Evolutionary conservation across 1,140 invertebrate species (phyloP).

Genomic region (Platyscapa corneri): DNA sequence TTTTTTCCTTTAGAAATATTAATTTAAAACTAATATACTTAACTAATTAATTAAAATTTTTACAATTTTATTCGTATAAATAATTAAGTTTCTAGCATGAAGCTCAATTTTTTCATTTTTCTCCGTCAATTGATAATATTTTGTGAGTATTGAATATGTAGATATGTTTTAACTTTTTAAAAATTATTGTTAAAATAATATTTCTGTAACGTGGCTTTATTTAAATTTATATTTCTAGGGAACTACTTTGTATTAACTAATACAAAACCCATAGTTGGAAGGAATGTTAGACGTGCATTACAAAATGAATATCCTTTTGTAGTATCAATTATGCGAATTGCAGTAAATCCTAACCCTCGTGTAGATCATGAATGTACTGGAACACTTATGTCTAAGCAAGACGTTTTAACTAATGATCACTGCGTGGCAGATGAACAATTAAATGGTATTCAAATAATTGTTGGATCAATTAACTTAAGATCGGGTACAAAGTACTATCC

Average conservation of each 20-base stretch:
- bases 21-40: no score
- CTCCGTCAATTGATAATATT: no score
- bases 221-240: neutral
- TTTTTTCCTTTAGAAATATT: no score
- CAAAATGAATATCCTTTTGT: neutral
- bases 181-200: no score
- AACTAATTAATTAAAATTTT: no score
- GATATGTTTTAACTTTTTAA: no score
- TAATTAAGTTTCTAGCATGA: no score
- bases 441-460: neutral
- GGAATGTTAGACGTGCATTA: neutral
- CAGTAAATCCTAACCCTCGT: neutral
- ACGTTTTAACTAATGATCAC: neutral
- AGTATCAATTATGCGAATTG: neutral
- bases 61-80: no score
- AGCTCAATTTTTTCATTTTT: no score
- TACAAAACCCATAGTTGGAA: neutral
- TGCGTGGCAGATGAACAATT: neutral
- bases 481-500: neutral
- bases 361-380: neutral
- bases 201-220: no score
- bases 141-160: no score
- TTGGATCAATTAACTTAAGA: neutral
- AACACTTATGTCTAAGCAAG: neutral
- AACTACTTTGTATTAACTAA: neutral